Conservation (phyloP, 2,888 invertebrate species). For the Torymus auratus region DNA sequence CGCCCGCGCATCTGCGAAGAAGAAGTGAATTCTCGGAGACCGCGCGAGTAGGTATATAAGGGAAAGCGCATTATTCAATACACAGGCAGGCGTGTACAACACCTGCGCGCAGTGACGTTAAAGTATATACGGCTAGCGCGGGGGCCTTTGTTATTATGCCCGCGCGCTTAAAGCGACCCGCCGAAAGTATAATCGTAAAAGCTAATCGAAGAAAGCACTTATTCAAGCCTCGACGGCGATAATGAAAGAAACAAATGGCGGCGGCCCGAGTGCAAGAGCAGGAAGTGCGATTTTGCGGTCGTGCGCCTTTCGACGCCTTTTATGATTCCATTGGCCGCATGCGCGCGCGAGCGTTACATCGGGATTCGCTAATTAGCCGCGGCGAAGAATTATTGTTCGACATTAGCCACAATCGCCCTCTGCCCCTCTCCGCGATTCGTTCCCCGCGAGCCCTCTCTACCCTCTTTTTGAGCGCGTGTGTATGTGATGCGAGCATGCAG, state of each 20-base stretch:
- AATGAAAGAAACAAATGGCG: conserved; percentile 58
- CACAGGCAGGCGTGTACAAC: background rate
- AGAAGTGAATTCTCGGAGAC: conserved; percentile 21
- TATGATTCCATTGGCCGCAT: conserved; percentile 55
- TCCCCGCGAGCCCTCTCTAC: background rate
- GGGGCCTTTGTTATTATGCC: conserved; percentile 39
- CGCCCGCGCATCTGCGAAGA: conserved; percentile 39
- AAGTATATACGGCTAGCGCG: background rate
- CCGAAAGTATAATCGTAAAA: conserved; percentile 42
- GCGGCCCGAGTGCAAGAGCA: conserved; percentile 23
- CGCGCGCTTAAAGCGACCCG: conserved; percentile 12
- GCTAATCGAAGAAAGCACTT: conserved; percentile 58
- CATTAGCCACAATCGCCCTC: conserved; percentile 61
- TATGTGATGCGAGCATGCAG: too few relatives aligned
- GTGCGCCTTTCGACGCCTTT: conserved; percentile 55
- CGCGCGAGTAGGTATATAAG: background rate
- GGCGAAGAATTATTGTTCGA: conserved; percentile 63
- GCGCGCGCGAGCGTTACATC: conserved; percentile 45
- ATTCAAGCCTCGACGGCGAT: conserved; percentile 56
- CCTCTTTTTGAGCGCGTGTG: background rate
- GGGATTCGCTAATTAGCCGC: conserved; percentile 62
- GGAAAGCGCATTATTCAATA: conserved; percentile 35
- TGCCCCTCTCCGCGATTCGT: conserved; percentile 14
- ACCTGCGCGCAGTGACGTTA: conserved; percentile 9
- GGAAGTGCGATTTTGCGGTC: conserved; percentile 56